These are phyloP conservation scores for Drosophila mojavensis DNA, from an alignment of 1,140 invertebrate genomes.

Conservation along the genomic window DNA sequence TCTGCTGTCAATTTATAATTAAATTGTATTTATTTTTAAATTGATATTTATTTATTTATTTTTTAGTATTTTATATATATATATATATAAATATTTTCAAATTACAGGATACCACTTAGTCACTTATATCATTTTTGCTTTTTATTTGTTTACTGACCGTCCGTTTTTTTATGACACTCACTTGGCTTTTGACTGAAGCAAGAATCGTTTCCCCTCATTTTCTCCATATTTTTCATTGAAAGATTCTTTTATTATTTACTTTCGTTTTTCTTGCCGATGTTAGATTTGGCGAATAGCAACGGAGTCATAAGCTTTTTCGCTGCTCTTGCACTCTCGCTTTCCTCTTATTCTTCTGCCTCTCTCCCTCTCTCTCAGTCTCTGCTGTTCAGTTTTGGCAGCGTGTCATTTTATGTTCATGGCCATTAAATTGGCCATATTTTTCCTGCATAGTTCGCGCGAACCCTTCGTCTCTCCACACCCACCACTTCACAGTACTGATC, in stretches of 20 bases:
- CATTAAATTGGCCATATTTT: slow-evolving; percentile 62
- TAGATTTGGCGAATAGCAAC: slow-evolving; percentile 1
- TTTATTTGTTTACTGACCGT: slow-evolving; percentile 6
- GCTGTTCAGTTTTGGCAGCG: neutral
- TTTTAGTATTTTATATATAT: too few species aligned
- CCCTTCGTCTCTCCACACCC: neutral
- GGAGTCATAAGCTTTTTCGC: slow-evolving; percentile 25
- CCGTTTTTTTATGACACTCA: slow-evolving; percentile 29
- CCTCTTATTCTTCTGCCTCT: neutral
- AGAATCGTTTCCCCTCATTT: neutral
- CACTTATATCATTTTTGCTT: too few species aligned
- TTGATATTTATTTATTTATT: too few species aligned
- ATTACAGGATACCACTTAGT: neutral
- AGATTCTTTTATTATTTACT: neutral
- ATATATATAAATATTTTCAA: too few species aligned
- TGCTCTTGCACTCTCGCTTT: neutral
- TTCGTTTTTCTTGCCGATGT: neutral
- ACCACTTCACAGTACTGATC: slow-evolving; percentile 14
- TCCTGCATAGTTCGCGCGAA: slow-evolving; percentile 35
- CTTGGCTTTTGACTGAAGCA: neutral
- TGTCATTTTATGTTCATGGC: slow-evolving; percentile 45
- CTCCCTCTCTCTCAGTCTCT: neutral
- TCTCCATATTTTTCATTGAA: too few species aligned
- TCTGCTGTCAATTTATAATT: too few species aligned
- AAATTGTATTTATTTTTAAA: too few species aligned